phyloP scores from a whole-genome alignment of 1,140 invertebrate genomes.

The Diachasma alloeum region DNA sequence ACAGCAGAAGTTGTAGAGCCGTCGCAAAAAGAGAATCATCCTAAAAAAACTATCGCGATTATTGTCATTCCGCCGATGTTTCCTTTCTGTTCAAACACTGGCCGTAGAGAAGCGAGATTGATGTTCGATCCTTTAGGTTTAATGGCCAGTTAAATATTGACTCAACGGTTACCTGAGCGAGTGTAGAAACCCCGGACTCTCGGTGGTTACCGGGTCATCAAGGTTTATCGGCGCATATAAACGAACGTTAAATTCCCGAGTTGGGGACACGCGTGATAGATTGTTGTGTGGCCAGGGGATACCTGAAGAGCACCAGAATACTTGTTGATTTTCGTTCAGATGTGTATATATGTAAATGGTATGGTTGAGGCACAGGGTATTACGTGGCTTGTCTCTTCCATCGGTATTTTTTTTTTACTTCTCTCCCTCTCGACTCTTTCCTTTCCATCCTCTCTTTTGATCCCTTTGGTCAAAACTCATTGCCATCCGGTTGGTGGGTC shows the following conservation, averaged over 20 bases:
- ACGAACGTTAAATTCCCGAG: not conserved
- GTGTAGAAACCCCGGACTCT: not conserved
- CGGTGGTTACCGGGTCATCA: constrained; percentile 39
- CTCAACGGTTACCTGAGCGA: constrained; percentile 39
- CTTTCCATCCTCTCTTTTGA: not conserved
- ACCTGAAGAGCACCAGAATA: not conserved
- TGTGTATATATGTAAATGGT: not conserved
- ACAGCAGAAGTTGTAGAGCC: no score
- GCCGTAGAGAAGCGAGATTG: not conserved
- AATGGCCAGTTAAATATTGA: constrained; percentile 53
- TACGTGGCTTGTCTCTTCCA: not conserved
- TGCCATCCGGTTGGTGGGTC: constrained; percentile 30
- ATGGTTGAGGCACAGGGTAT: not conserved
- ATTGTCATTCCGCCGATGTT: no score
- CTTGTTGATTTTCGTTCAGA: constrained; percentile 3
- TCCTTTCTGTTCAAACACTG: no score
- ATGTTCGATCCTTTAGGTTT: constrained; percentile 30
- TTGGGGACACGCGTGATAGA: constrained; percentile 18
- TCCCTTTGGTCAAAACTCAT: constrained; percentile 3
- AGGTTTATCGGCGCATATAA: constrained; percentile 26
- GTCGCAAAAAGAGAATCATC: no score
- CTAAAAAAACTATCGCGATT: no score
- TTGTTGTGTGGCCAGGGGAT: not conserved
- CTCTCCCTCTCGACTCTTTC: not conserved
- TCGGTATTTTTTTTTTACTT: not conserved